Conservation (phyloP, 2,113 vertebrate genomes). For the Noturus placidus region DNA sequence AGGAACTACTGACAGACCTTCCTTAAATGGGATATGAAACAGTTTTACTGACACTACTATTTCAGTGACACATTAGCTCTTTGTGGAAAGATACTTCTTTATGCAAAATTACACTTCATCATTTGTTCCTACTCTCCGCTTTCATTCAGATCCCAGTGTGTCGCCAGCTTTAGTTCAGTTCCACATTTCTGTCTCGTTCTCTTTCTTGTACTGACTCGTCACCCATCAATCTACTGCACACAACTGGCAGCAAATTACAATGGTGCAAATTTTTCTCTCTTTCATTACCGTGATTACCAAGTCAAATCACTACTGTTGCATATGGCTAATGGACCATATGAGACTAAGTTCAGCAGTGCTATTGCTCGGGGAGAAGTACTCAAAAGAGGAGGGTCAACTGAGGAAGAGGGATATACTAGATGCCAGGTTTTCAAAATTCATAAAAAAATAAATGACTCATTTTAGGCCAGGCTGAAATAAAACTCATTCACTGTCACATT, state of each 20-base stretch:
- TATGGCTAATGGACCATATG: slow-evolving; percentile 11
- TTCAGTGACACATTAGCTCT: not conserved
- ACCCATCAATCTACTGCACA: no score
- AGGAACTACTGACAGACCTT: not conserved
- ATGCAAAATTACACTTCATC: not conserved
- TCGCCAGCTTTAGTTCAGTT: not conserved
- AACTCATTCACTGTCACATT: not conserved
- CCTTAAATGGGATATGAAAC: not conserved
- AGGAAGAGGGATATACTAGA: not conserved
- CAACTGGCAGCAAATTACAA: not conserved
- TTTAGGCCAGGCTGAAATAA: not conserved
- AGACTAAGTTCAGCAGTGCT: not conserved
- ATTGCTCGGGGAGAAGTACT: not conserved
- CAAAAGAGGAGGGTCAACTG: not conserved
- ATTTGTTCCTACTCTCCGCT: not conserved
- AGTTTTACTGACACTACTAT: not conserved
- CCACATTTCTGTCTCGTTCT: not conserved
- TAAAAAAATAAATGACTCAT: not conserved
- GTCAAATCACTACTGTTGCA: slow-evolving; percentile 5
- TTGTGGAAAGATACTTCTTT: not conserved
- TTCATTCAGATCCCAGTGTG: not conserved
- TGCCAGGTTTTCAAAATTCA: not conserved
- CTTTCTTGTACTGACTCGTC: not conserved
- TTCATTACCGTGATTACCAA: slow-evolving; percentile 4
- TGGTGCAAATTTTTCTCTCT: not conserved